Percentiles rank a stretch among this genome's conserved stretches.
Evolutionary conservation across 2,888 invertebrate genomes (phyloP).

Genomic region (Arrhopalites spinosus): DNA sequence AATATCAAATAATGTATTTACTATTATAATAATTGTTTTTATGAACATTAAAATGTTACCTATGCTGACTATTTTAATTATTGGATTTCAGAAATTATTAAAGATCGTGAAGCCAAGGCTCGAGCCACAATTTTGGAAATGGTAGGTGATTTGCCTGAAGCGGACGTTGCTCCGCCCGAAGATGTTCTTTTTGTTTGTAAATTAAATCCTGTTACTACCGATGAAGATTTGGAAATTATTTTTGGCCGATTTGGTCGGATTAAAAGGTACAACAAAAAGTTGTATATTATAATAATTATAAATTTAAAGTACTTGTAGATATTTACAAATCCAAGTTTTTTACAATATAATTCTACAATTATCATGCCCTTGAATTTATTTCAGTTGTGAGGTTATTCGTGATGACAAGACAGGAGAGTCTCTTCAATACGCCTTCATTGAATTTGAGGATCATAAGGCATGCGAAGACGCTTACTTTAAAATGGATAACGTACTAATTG

Average conservation of each 20-base stretch:
- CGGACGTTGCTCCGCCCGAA: constrained; percentile 96
- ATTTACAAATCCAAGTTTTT: too few relatives aligned
- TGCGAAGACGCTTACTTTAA: constrained; percentile 99
- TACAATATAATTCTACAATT: too few relatives aligned
- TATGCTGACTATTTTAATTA: too few relatives aligned
- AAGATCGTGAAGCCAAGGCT: constrained; percentile 91
- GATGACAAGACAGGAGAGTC: constrained; percentile 92
- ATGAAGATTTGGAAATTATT: constrained; percentile 96
- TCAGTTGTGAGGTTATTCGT: constrained; percentile 91
- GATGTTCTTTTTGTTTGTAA: constrained; percentile 99
- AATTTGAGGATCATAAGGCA: constrained; percentile 87
- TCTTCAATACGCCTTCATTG: constrained; percentile 97
- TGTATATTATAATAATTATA: neutral
- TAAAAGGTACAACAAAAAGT: constrained; percentile 63
- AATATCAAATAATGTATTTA: too few relatives aligned
- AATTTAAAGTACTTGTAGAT: neutral
- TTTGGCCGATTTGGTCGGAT: constrained; percentile 96
- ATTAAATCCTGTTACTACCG: constrained; percentile 95
- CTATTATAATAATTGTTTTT: too few relatives aligned
- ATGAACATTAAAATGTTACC: too few relatives aligned
- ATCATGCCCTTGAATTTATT: too few relatives aligned
- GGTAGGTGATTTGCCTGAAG: constrained; percentile 96
- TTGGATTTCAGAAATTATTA: constrained; percentile 84
- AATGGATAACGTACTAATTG: constrained; percentile 99
- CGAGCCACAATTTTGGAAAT: constrained; percentile 97